Evolutionary conservation across 2,888 invertebrate species (phyloP), one percentile per base, ranked within the genome.

Genomic region (Drosophila tanythrix): DNA sequence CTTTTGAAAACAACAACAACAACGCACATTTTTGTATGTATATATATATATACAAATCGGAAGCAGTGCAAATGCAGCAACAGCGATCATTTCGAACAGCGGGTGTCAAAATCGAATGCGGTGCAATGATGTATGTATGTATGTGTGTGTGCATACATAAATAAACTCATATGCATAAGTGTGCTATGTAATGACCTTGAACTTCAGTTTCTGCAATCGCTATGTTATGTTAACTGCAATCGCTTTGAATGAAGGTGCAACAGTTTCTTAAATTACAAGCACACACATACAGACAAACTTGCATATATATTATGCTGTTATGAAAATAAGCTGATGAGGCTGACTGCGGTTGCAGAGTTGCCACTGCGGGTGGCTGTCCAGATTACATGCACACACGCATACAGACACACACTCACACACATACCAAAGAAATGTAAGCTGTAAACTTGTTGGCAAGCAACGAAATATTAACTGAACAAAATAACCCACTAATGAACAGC

Each of bases 161-260:
- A 43, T 46, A 27, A 68, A 29, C 6, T 38, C 11, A 10, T n/a
- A 53, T 53, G 13, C n/a, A 50, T 70, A 71, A 52, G 52, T 71
- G 60, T 70, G 57, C 70, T 70, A 79, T 74, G 64, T 64, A 75
- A 75, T 89, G 88, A 85, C 85, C 85, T 89, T 85, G 84, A 89
- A 89, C 84, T 89, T 85, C 74, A 74, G 46, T 69, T 76, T 70
- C 61, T 71, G 64, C 64, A 76, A 68, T 65, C 43, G 21, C 3
- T 21, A 8, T 29, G 66, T 61, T 63, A 58, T 60, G 70, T 57
- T 65, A 74, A 72, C 63, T 31, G 40, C 59, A 56, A 18, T 56
- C 33, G 48, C 46, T 60, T 52, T 51, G 43, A 58, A 52, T 57
- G 59, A 59, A 81, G 76, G 82, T 84, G 84, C 82, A 83, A 86